Evolutionary conservation across 2,797 vertebrate species (phyloP), one percentile per base, ranked within the genome.

Genomic region (Sebastes miniatus): DNA sequence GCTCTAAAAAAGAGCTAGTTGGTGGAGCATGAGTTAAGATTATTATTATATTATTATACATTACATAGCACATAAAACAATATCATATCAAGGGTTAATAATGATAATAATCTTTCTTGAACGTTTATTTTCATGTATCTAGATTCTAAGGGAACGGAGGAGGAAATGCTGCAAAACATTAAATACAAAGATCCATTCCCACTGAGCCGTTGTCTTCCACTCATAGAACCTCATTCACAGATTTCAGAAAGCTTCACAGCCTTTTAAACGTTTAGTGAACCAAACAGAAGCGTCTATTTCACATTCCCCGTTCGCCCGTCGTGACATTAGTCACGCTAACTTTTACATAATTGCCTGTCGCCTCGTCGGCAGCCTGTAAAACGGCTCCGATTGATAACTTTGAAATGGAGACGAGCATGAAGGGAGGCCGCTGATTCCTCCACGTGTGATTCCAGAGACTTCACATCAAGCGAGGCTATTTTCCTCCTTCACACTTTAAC

Each of bases 351-450:
- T 76, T 67, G 80, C 14, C 63, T 8, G 74, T 54, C 54, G n/a
- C 25, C 20, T 39, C 27, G 54, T 80, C 65, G 3, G 36, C 64
- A 3, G 77, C 43, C 80, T 79, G 34, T 76, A 79, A 69, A 86
- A 70, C n/a, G 72, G 36, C 6, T 20, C 16, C 32, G 5, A 57
- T n/a, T 13, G 65, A 83, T 77, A 76, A 74, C 74, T 80, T 73
- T 80, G 80, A 85, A 76, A 81, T 77, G 70, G 67, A 75, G 71
- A 74, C 8, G 1, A n/a, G 64, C 34, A 8, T 67, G 74, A 80
- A 77, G 67, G 32, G 56, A 73, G 24, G 36, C 80, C 8, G 66
- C 75, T 10, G 61, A 12, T n/a, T 62, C 34, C 66, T 68, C 39
- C 11, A 10, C n/a, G 66, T 62, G 67, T 52, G 78, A 78, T 69